Base-by-base conservation (phyloP, 2,888 invertebrate species). In the Leptura quadrifasciata region DNA sequence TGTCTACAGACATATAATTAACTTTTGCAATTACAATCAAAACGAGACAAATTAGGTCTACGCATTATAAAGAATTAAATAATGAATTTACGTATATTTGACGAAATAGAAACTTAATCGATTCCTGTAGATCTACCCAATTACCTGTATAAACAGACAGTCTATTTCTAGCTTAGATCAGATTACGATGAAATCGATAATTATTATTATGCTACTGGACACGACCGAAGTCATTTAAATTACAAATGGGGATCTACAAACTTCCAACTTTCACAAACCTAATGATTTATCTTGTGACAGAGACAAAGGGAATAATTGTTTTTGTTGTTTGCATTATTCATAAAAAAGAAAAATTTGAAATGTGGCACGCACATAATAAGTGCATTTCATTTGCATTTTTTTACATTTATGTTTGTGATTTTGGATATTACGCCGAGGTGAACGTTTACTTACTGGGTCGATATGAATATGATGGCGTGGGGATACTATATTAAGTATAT, bases 181-280 rank as follows among this genome's bases (percentile, higher is more conserved):
- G 60, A n/a, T 31, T 27, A 21, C 60, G 60, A 61, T 61, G 31
- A 31, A 31, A 61, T 61, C 60, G 60, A 61, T 61, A 61, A 61
- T 61, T 61, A 61, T 61, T 61, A 61, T 61, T 61, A 61, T 31
- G 60, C 60, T 31, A 61, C 31, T 31, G 60, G 60, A 31, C 60
- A 31, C 31, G 60, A 31, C 27, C 18, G 24, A n/a, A 27, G 17
- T 2, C 27, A 27, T 61, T 61, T 31, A 61, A 58, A 58, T 58
- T 27, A 27, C 58, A 58, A 27, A 58, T 58, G 58, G 58, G n/a
- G 27, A 58, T 58, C 27, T 58, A 58, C 24, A 58, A 58, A 24
- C 8, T 27, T 58, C 24, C n/a, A n/a, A 58, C 58, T 58, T 58
- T 58, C 58, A 58, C 58, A 58, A 58, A 15, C 12, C 58, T 27